Percentiles rank a stretch among this genome's conserved stretches.
Conservation (phyloP, 2,113 vertebrate genomes). For the Pteropus alecto region DNA sequence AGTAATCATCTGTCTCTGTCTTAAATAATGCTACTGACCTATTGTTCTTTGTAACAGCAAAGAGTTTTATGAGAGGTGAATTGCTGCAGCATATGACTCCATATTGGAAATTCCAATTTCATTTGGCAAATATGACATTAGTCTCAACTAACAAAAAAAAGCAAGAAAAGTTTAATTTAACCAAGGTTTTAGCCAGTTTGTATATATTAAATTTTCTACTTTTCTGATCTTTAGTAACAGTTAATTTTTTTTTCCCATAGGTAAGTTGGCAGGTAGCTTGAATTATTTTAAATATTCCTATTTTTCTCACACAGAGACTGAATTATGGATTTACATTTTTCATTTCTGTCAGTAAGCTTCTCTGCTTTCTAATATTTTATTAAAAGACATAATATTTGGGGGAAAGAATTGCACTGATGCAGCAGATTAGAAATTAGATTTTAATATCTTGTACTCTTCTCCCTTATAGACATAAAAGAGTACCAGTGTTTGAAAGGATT, state of each 20-base stretch:
- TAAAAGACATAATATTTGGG: not conserved
- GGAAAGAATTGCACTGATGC: not conserved
- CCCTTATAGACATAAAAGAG: not conserved
- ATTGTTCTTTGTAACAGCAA: not conserved
- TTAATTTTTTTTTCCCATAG: not conserved
- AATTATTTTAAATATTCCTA: slow-evolving; percentile 25
- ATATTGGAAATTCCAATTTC: slow-evolving; percentile 1
- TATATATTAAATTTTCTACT: not conserved
- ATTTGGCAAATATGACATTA: slow-evolving; percentile 39
- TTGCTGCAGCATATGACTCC: not conserved
- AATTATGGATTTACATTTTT: slow-evolving; percentile 3
- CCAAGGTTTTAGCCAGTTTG: not conserved
- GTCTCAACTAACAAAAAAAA: not conserved
- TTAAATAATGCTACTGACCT: not conserved
- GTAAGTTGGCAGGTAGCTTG: not conserved
- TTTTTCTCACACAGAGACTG: not conserved
- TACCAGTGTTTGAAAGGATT: not conserved
- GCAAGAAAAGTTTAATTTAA: not conserved
- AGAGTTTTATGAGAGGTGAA: not conserved
- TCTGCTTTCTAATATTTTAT: not conserved
- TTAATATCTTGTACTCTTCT: not conserved
- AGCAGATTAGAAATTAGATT: not conserved
- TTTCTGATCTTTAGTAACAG: slow-evolving; percentile 5
- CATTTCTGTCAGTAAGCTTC: not conserved
- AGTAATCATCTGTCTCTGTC: not conserved